Evolutionary conservation across 2,888 invertebrate genomes (phyloP).

Genomic region (Imbricaverruca yamaguchii): DNA sequence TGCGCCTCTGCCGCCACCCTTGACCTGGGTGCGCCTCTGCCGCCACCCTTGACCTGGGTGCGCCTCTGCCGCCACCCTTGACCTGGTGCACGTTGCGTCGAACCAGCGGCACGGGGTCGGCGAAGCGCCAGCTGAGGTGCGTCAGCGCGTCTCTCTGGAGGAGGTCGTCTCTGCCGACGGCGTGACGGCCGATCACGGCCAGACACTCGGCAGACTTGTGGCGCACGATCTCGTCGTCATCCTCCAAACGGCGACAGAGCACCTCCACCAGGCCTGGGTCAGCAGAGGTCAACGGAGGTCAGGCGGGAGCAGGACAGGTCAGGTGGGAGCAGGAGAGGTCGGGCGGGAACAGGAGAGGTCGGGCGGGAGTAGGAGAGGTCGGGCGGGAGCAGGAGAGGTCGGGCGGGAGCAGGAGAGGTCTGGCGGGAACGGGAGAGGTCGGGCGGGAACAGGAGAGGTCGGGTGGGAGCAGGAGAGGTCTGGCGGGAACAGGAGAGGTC

Average conservation of each 20-base stretch:
- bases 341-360: too few relatives aligned
- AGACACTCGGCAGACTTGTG: constrained; percentile 15
- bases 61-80: too few relatives aligned
- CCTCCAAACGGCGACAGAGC: background rate
- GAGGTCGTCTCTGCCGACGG: background rate
- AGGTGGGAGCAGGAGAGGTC: background rate
- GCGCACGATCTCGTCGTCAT: background rate
- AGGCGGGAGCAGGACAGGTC: background rate
- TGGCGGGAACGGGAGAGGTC: background rate
- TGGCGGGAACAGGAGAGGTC: background rate
- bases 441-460: background rate
- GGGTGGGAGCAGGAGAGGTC: background rate
- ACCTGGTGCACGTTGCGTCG: background rate
- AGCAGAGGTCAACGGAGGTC: background rate
- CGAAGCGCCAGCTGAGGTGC: background rate
- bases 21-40: too few relatives aligned
- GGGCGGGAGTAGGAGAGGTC: too few relatives aligned
- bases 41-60: background rate
- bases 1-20: too few relatives aligned
- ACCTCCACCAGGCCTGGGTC: background rate
- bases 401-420: too few relatives aligned
- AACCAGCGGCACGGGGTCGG: background rate
- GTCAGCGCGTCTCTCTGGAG: background rate
- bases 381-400: too few relatives aligned
- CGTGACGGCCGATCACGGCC: background rate